Conservation (phyloP, 2,113 vertebrate species). For the Podarcis muralis region DNA sequence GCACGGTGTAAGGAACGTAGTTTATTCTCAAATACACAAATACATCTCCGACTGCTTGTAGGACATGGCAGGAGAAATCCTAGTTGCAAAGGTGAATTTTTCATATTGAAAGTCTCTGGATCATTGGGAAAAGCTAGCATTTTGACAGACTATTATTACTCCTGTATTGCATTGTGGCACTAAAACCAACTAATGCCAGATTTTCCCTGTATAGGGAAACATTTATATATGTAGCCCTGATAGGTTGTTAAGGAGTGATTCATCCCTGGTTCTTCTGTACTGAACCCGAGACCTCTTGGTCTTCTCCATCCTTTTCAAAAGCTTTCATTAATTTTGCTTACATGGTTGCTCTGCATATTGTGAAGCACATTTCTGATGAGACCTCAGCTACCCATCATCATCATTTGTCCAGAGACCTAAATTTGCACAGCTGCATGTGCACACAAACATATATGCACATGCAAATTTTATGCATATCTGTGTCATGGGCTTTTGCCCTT, state of each 20-base stretch:
- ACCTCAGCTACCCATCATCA: no score
- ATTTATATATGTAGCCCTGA: background rate
- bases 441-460: no score
- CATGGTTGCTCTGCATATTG: no score
- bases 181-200: background rate
- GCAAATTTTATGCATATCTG: no score
- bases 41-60: background rate
- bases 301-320: no score
- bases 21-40: background rate
- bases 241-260: background rate
- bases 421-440: no score
- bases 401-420: no score
- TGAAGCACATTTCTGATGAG: no score
- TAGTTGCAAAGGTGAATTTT: background rate
- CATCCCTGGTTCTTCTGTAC: background rate
- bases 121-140: fast-evolving
- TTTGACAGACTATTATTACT: background rate
- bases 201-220: background rate
- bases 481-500: no score
- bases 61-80: constrained; percentile 7
- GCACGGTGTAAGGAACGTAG: background rate
- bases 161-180: background rate
- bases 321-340: no score
- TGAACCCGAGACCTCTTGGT: background rate
- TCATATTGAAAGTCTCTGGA: background rate